phyloP scores from a whole-genome alignment of 2,888 invertebrate genomes.

The Thereva nobilitata region DNA sequence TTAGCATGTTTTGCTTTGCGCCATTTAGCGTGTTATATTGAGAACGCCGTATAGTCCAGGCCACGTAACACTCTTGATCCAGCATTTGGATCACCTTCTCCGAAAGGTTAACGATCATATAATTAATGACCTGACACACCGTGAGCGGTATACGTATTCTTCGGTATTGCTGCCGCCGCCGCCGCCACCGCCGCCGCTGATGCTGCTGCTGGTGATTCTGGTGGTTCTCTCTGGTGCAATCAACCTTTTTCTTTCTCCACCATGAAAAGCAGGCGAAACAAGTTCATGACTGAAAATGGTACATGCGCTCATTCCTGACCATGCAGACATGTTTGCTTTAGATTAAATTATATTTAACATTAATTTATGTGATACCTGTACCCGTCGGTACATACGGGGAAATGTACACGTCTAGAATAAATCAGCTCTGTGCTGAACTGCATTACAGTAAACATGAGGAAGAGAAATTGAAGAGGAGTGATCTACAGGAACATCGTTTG shows the following conservation, averaged over 20 bases:
- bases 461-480: conserved; percentile 24
- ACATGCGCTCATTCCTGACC: conserved; percentile 20
- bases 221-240: not conserved
- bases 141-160: conserved; percentile 37
- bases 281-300: conserved; percentile 37
- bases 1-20: conserved; percentile 8
- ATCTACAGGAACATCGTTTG: conserved; percentile 17
- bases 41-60: conserved; percentile 6
- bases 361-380: conserved; percentile 38
- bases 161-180: conserved; percentile 11
- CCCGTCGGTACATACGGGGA: conserved; percentile 21
- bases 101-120: conserved; percentile 46
- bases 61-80: conserved; percentile 19
- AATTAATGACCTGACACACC: conserved; percentile 47
- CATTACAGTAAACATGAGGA: conserved; percentile 16
- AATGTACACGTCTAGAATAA: conserved; percentile 24
- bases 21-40: conserved; percentile 4
- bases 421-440: conserved; percentile 26
- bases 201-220: not conserved
- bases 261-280: conserved; percentile 17
- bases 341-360: conserved; percentile 39
- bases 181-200: not conserved
- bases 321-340: conserved; percentile 37
- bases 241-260: conserved; percentile 12
- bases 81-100: conserved; percentile 37